Evolutionary conservation across 2,888 invertebrate species (phyloP).

Genomic region (Tetranychus truncatus): DNA sequence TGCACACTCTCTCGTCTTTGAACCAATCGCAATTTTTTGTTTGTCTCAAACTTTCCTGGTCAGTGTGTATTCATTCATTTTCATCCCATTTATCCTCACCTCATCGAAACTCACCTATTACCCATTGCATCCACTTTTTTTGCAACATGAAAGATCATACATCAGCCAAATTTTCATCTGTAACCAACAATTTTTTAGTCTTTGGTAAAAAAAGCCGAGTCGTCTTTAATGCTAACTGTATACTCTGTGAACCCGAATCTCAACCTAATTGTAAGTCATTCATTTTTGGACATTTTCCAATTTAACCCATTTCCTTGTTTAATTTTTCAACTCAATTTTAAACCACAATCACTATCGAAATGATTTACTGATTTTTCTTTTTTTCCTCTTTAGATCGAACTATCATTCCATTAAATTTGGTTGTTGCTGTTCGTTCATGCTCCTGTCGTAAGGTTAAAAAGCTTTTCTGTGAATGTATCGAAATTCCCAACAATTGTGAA

Average conservation of each 20-base stretch:
- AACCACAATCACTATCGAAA: no score
- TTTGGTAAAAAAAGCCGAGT: conserved; percentile 6
- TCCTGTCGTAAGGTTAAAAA: conserved; percentile 3
- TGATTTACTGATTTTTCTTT: no score
- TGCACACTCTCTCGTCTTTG: neutral
- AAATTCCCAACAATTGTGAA: neutral
- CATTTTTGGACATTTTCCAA: neutral
- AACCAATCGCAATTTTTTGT: neutral
- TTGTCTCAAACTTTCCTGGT: neutral
- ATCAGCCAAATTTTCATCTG: neutral
- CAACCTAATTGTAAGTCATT: conserved; percentile 9
- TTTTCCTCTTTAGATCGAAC: neutral
- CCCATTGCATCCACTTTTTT: neutral
- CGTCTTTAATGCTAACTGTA: conserved; percentile 4
- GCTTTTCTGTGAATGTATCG: neutral
- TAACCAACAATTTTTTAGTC: neutral
- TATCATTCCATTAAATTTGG: conserved; percentile 6
- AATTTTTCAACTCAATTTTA: neutral
- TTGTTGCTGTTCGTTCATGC: conserved; percentile 4
- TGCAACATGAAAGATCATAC: neutral
- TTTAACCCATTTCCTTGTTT: neutral
- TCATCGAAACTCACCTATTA: neutral
- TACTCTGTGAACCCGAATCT: conserved; percentile 2
- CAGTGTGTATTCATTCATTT: no score
- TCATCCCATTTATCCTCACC: neutral